Base-by-base conservation (phyloP, 2,797 vertebrate genomes). In the Tympanoctomys barrerae region DNA sequence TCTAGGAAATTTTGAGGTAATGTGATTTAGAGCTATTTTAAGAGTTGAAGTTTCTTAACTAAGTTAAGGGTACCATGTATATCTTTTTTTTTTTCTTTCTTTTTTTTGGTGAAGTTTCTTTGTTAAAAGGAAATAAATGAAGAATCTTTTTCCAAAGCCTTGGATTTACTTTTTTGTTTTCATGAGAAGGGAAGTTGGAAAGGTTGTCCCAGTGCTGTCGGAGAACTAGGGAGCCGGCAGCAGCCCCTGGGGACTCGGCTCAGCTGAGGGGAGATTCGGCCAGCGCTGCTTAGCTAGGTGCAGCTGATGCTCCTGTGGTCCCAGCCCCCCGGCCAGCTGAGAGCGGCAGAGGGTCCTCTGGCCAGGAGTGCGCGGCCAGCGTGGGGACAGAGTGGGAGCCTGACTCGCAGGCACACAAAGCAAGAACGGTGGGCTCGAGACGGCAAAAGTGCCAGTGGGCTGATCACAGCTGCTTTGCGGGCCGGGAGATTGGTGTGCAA, bases 1-100 rank as follows among this genome's bases (percentile, higher is more conserved):
- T 95, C 99, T 99, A 98, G 99, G 99, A 98, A 99, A 99, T 98
- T 99, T 99, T 99, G 99, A 99, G 99, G 99, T 99, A 99, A 89
- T 97, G 87, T 95, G 96, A 83, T 89, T 92, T 90, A n/a, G 79
- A 91, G 90, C 80, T 92, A 52, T 90, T 87, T 95, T 77, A 95
- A 70, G 77, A 92, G 49, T 68, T 39, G 2, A 87, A 82, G 21
- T 95, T 96, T 96, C 71, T 95, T 94, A 85, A 10, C n/a, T 79
- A 84, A 13, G 49, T 78, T 42, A 46, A 89, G 28, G 24, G 26
- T 75, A 39, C 92, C 61, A 84, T 86, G 89, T 93, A 26, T 88
- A 39, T 94, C 42, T 77, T 84, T 75, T 33, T 49, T 49, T 49
- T 49, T 49, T 49, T 49, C 7, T 49, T 49, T 39, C 4, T 39